Evolutionary conservation across 2,113 vertebrate genomes (phyloP), one percentile per base, ranked within the genome.

Genomic region (Colossoma macropomum): DNA sequence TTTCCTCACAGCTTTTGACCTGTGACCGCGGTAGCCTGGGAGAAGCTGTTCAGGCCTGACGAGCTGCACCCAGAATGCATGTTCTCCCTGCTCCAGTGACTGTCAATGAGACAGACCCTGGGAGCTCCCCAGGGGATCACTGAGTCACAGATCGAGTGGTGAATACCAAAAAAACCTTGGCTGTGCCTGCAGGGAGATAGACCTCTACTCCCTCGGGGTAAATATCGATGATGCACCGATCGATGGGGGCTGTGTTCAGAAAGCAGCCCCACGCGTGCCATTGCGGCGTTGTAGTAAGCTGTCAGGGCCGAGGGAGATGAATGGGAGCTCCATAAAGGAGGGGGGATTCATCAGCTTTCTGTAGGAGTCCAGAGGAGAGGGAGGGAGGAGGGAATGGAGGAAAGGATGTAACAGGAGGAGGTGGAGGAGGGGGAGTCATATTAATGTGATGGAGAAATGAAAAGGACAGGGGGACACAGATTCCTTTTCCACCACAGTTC

Each of bases 251-350:
- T 69, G 68, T 69, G 48, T 74, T 60, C 69, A 45, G 62, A 60
- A 77, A 81, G 82, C 52, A 13, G 25, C 28, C 0, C 25, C 25
- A 63, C 75, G 73, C 12, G 19, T 34, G 45, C 69, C 60, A 63
- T 30, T 50, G 6, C 54, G 68, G 23, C 25, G 28, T 62, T 48
- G 62, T 70, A 79, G 62, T 71, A n/a, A n/a, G 17, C 85, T 81
- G 85, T 84, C 85, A 84, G 8, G 56, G 65, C 56, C 66, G 71
- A 84, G 45, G 59, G 72, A 84, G 75, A 87, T 84, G 80, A 84
- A 87, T 84, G 81, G 74, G 72, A 45, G 15, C 10, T 34, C 19
- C 34, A 38, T 38, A 38, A 78, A 23, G 25, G 77, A 52, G 72
- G 83, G 21, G 34, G 80, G 50, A 82, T 86, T 63, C 59, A 75